A percentile compares a stretch with the other conserved stretches of the same genome.
These are phyloP conservation scores for Malurus melanocephalus DNA, from an alignment of 2,113 vertebrate species.

Conservation along the genomic window DNA sequence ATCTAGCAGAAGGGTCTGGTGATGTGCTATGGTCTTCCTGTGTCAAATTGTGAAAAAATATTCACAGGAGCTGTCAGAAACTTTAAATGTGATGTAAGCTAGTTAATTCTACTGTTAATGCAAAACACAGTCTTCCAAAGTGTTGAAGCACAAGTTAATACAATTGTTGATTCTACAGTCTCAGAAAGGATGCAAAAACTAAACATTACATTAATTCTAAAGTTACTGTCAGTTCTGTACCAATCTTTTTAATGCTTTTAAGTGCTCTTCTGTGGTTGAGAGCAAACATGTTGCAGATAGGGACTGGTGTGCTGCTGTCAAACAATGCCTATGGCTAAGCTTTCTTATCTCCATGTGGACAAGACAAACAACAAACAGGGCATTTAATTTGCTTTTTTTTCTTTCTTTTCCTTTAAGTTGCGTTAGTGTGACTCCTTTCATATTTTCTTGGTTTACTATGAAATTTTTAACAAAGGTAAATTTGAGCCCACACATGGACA, in stretches of 20 bases:
- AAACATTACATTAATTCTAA: not conserved
- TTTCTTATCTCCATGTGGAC: not conserved
- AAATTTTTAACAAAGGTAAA: not conserved
- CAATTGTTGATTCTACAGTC: not conserved
- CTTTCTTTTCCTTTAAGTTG: not conserved
- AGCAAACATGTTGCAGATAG: not conserved
- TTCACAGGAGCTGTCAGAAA: not conserved
- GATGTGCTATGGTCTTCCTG: not conserved
- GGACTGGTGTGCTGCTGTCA: not conserved
- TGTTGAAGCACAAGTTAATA: rapidly evolving
- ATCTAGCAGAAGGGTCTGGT: not conserved
- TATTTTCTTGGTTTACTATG: not conserved
- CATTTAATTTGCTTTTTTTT: not conserved
- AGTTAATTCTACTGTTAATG: not conserved
- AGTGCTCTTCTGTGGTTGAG: not conserved
- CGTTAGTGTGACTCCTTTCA: not conserved
- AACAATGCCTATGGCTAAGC: not conserved
- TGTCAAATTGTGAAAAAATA: not conserved
- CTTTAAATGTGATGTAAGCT: not conserved
- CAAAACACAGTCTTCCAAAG: not conserved
- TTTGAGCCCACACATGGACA: not conserved
- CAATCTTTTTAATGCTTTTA: not conserved
- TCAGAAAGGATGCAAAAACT: not conserved
- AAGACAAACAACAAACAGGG: not conserved
- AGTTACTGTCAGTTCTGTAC: not conserved